A percentile compares a stretch with the other conserved stretches of the same genome.
Conservation (phyloP, 2,888 invertebrate species). For the Choreutis nemorana region DNA sequence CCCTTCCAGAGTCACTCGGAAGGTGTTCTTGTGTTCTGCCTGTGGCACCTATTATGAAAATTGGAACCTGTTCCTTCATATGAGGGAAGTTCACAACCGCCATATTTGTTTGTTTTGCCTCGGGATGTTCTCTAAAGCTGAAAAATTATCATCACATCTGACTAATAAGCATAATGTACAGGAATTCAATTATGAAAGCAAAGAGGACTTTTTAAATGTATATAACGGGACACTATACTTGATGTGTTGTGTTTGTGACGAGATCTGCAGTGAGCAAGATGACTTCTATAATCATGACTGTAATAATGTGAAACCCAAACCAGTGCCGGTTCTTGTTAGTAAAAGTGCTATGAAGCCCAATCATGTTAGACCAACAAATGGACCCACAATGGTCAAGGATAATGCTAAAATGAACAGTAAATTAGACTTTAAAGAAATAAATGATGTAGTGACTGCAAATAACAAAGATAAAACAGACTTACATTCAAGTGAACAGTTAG, state of each 20-base stretch:
- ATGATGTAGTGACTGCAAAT: slow-evolving; percentile 21
- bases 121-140: slow-evolving; percentile 82
- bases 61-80: slow-evolving; percentile 86
- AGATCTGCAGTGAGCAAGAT: slow-evolving; percentile 78
- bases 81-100: slow-evolving; percentile 82
- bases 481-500: too few species aligned
- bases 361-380: slow-evolving; percentile 37
- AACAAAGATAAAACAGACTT: slow-evolving; percentile 24
- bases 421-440: slow-evolving; percentile 22
- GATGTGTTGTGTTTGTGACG: slow-evolving; percentile 83
- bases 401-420: slow-evolving; percentile 29
- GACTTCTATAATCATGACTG: slow-evolving; percentile 81
- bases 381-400: slow-evolving; percentile 31
- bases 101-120: slow-evolving; percentile 86
- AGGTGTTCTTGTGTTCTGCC: slow-evolving; percentile 82
- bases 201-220: slow-evolving; percentile 72
- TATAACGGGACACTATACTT: slow-evolving; percentile 76
- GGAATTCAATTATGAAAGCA: slow-evolving; percentile 72
- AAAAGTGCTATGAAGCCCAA: slow-evolving; percentile 45
- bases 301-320: slow-evolving; percentile 55
- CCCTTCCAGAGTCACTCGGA: slow-evolving; percentile 72
- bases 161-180: slow-evolving; percentile 80
- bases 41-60: slow-evolving; percentile 87
- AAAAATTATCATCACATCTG: slow-evolving; percentile 80
- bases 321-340: slow-evolving; percentile 56